Evolutionary conservation across 2,888 invertebrate species (phyloP), one percentile per base, ranked within the genome.

Genomic region (Vesta saturnalis): DNA sequence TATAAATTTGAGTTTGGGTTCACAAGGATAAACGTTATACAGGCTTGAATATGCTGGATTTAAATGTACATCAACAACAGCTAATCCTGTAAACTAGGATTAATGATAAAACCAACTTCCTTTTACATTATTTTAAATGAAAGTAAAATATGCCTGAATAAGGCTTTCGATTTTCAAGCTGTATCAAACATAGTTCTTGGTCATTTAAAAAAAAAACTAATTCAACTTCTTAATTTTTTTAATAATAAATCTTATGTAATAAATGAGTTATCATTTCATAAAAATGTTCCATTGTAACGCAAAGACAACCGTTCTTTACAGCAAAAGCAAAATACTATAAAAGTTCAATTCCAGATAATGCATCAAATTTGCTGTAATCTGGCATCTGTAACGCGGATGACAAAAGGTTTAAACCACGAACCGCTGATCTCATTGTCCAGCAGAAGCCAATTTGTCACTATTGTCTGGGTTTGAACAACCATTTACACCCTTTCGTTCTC

Each of bases 331-430:
- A 35, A 18, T n/a, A 16, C 19, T 18, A 15, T 5, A 59, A 66
- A 60, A 69, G 23, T 64, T 59, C 69, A 61, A 64, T 69, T 64
- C 23, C 35, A 58, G 69, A 69, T 69, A 69, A 69, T 69, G 64
- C 69, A 64, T 64, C 69, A 64, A 69, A 69, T 69, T 69, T 69
- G 60, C 64, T 64, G 69, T 64, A 69, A 69, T 69, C 64, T 64
- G 30, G 64, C 69, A 69, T 69, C 64, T 69, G 64, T 69, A 69
- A 69, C 69, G 69, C 57, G 56, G 64, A 69, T 61, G 64, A 69
- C 69, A 69, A 69, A 69, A 64, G 69, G 58, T 64, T 64, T 60
- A 69, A 69, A 64, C 69, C 65, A 64, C 65, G 65, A 69, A 54
- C 65, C 65, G 65, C 49, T 61, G 65, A 65, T 61, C 69, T 62